Evolutionary conservation across 2,888 invertebrate species (phyloP).

Genomic region (Parasteatoda lunata): DNA sequence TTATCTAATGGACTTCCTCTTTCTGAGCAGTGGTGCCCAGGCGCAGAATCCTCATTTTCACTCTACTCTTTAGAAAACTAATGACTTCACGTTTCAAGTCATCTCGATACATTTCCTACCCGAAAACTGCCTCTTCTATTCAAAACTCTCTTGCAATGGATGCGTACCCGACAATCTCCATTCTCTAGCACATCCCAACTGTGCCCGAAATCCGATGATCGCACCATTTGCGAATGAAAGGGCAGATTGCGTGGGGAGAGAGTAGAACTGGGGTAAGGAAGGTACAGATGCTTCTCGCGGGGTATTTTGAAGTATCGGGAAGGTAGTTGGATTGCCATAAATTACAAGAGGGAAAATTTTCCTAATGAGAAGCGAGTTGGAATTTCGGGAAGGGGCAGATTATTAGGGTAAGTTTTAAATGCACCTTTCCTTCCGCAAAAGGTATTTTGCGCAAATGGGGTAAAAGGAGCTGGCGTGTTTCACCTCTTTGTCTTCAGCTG

Average conservation of each 20-base stretch:
- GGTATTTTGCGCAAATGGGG: conserved; percentile 40
- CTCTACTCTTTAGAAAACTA: conserved; percentile 14
- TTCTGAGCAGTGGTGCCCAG: background rate
- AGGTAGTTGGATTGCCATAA: conserved; percentile 26
- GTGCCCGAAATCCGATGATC: conserved; percentile 33
- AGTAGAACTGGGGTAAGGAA: background rate
- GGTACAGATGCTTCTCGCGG: conserved; percentile 12
- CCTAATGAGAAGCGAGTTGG: conserved; percentile 49
- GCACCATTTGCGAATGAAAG: conserved; percentile 20
- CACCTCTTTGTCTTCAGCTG: background rate
- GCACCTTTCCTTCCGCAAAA: conserved; percentile 36
- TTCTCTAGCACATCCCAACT: too few species aligned
- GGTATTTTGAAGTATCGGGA: conserved; percentile 32
- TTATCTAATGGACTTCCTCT: background rate
- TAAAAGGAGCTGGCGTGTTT: background rate
- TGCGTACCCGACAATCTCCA: background rate
- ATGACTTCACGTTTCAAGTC: conserved; percentile 28
- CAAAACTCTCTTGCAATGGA: background rate
- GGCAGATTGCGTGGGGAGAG: background rate
- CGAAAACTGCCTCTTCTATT: conserved; percentile 43
- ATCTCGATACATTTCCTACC: conserved; percentile 27
- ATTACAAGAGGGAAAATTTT: conserved; percentile 40
- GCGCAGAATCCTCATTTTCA: background rate
- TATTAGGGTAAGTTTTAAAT: conserved; percentile 53
- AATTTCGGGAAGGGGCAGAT: conserved; percentile 15